A percentile compares a stretch with the other conserved stretches of the same genome.
Evolutionary conservation across 2,113 vertebrate species (phyloP).

Genomic region (Tyrannus savana): DNA sequence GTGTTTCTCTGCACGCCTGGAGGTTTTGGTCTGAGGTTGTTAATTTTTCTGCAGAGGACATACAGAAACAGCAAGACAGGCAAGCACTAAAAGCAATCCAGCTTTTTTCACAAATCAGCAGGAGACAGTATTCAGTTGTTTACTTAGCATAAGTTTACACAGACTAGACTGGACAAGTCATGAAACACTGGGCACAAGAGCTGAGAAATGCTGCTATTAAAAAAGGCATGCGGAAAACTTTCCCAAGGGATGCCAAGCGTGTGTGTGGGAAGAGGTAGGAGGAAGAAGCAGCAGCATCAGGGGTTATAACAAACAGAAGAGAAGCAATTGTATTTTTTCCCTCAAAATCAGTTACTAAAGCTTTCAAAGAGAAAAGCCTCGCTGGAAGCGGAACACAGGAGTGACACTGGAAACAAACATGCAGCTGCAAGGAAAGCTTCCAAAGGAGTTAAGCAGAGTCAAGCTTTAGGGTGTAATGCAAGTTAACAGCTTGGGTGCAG

Average conservation of each 20-base stretch:
- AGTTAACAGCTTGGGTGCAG: not conserved
- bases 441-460: not conserved
- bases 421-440: conserved; percentile 20
- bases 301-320: conserved; percentile 29
- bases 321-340: not conserved
- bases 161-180: conserved; percentile 66
- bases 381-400: conserved; percentile 31
- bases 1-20: not conserved
- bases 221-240: conserved; percentile 52
- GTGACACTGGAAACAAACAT: not conserved
- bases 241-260: conserved; percentile 51
- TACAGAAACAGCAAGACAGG: not conserved
- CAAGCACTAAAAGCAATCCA: conserved; percentile 13
- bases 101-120: conserved; percentile 45
- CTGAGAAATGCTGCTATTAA: conserved; percentile 55
- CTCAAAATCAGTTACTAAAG: not conserved
- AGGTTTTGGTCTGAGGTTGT: not conserved
- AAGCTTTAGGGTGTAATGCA: not conserved
- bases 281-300: conserved; percentile 35
- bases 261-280: conserved; percentile 58
- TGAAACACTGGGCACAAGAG: conserved; percentile 60
- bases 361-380: conserved; percentile 12
- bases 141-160: conserved; percentile 63
- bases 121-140: conserved; percentile 54
- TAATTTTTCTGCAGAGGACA: conserved; percentile 9